Conservation (phyloP, 2,888 invertebrate genomes). For the Oligia strigilis region DNA sequence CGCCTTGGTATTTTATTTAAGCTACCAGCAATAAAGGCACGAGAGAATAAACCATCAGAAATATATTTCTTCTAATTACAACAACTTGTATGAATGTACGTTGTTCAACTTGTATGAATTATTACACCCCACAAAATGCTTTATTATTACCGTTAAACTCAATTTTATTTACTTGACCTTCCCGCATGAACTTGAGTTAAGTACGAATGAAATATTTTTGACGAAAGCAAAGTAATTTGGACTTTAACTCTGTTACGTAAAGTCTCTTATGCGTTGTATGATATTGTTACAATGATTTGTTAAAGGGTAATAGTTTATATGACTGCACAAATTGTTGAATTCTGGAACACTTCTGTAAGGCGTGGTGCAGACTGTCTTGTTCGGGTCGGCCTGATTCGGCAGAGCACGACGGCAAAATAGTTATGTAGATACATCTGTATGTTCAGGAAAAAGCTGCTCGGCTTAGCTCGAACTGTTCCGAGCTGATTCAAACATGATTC, state of each 20-base stretch:
- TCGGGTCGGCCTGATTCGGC: not conserved
- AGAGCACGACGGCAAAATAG: not conserved
- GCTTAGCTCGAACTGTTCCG: not conserved
- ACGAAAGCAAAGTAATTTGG: not conserved
- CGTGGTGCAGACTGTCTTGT: not conserved
- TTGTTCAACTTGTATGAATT: conserved; percentile 43
- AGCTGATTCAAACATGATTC: not conserved
- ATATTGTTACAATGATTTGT: conserved; percentile 17
- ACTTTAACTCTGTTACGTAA: not conserved
- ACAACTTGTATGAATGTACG: conserved; percentile 43
- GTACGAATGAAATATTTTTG: conserved; percentile 37
- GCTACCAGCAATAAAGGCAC: conserved; percentile 25
- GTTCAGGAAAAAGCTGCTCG: not conserved
- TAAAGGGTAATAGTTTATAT: conserved; percentile 26
- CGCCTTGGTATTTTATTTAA: not conserved
- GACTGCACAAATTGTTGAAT: conserved; percentile 39
- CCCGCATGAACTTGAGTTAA: conserved; percentile 71
- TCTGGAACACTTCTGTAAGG: conserved; percentile 4
- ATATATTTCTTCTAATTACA: conserved; percentile 42
- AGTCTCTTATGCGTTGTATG: not conserved
- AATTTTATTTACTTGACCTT: conserved; percentile 68
- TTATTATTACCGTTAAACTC: conserved; percentile 58
- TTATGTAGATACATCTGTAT: not conserved
- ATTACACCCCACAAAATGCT: conserved; percentile 48
- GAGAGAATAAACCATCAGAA: conserved; percentile 11